phyloP scores from a whole-genome alignment of 2,113 vertebrate genomes.

The Sinocyclocheilus grahami region DNA sequence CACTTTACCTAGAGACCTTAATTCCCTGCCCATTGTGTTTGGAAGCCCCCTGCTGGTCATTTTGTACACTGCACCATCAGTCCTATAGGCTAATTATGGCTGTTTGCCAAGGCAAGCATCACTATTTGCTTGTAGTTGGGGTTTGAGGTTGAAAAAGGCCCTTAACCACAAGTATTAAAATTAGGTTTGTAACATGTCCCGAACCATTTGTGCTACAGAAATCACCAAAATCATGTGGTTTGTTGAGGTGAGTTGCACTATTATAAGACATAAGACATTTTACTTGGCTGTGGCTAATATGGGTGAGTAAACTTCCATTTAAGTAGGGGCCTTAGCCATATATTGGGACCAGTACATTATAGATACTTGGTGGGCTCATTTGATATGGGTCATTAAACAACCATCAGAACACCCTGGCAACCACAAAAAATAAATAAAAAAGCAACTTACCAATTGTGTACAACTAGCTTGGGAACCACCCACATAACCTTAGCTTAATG shows the following conservation, averaged over 20 bases:
- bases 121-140: not conserved
- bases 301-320: not conserved
- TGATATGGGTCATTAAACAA: not conserved
- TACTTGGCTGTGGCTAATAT: not conserved
- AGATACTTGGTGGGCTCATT: not conserved
- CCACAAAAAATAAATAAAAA: not conserved
- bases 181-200: not conserved
- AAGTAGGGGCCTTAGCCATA: not conserved
- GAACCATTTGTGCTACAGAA: not conserved
- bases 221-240: not conserved
- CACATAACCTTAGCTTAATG: not conserved
- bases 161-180: not conserved
- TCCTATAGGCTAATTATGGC: not conserved
- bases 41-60: conserved; percentile 32
- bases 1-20: not conserved
- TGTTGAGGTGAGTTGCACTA: not conserved
- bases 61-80: not conserved
- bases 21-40: not conserved
- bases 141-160: conserved; percentile 2
- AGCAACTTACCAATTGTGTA: not conserved
- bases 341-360: not conserved
- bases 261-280: not conserved
- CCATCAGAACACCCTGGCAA: not conserved
- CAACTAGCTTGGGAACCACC: not conserved
- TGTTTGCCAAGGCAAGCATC: conserved; percentile 1